Base-by-base conservation (phyloP, 2,113 vertebrate genomes). In the Rhinolophus ferrumequinum region DNA sequence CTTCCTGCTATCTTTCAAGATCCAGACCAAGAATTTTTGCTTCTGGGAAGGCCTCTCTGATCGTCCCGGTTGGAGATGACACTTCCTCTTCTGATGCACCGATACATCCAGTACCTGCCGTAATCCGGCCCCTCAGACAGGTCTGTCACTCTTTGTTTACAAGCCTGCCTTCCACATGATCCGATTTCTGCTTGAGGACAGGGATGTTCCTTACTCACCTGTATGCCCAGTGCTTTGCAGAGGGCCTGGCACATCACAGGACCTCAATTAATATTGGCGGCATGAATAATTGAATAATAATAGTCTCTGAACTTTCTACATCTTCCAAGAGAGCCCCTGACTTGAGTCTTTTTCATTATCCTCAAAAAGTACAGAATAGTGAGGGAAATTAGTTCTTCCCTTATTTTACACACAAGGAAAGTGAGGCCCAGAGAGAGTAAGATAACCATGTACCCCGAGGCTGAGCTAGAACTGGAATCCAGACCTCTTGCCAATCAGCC, bases 11-110 rank as follows among this genome's bases (percentile, higher is more conserved):
- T 50, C 60, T 79, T 83, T 86, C 35, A 75, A 81, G 58, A 88
- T 75, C 38, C 38, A 88, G 28, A 84, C 38, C 67, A 54, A 33
- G 47, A 8, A 24, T 50, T n/a, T 30, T 35, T n/a, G 30, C 77
- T 69, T 92, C 93, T 44, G 28, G 21, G 41, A 88, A 92, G 88
- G 54, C 77, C 60, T 89, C 79, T 66, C 54, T 72, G 94, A 64
- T 16, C 35, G 21, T 41, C 19, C 19, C 54, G 13, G 11, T 1
- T 72, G 38, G 72, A 80, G 64, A 66, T 9, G n/a, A 83, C 6
- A 14, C 24, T 9, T 80, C 88, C 56, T 56, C 2, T 28, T 73
- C 76, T 67, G 22, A 35, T 8, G 52, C 9, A 30, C 9, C 8
- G 30, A 28, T 28, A 18, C 4, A 35, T 56, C 69, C 30, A 8